These are phyloP conservation scores for Carassius carassius DNA, from an alignment of 2,113 vertebrate species.

Conservation along the genomic window DNA sequence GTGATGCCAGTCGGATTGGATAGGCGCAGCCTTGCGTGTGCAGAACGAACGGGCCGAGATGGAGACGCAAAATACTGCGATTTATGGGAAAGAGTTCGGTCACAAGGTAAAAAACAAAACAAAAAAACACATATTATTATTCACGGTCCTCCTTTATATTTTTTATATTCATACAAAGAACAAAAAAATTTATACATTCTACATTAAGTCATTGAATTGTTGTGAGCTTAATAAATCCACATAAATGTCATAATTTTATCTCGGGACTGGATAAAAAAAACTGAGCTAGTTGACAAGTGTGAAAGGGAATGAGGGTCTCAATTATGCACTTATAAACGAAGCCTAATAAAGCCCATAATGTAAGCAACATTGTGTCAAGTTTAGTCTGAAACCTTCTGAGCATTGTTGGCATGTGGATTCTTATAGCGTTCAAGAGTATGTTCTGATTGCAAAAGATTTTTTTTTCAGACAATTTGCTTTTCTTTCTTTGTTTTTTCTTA, in stretches of 20 bases:
- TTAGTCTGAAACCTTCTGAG: conserved; percentile 29
- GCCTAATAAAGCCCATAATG: conserved; percentile 52
- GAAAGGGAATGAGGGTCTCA: conserved; percentile 46
- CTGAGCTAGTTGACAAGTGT: conserved; percentile 29
- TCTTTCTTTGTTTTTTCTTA: background rate
- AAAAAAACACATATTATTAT: conserved; percentile 36
- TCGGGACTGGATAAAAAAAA: conserved; percentile 24
- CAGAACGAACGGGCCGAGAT: conserved; percentile 79
- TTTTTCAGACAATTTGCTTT: background rate
- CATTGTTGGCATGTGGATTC: conserved; percentile 24
- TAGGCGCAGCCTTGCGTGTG: conserved; percentile 91
- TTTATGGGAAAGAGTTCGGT: conserved; percentile 83
- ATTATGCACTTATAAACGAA: conserved; percentile 58
- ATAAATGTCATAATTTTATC: conserved; percentile 11
- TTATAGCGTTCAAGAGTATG: background rate
- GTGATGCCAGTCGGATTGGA: conserved; percentile 94
- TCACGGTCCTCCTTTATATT: background rate
- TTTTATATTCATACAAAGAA: background rate
- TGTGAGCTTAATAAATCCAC: background rate
- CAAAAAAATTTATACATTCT: background rate
- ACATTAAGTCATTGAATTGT: background rate
- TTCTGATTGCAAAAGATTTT: background rate
- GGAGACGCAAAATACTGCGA: conserved; percentile 85
- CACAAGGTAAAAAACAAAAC: conserved; percentile 69
- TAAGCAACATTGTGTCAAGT: conserved; percentile 49